Percentiles rank a stretch among this genome's conserved stretches.
phyloP scores from a whole-genome alignment of 2,888 invertebrate species.

The Zelleria hepariella region DNA sequence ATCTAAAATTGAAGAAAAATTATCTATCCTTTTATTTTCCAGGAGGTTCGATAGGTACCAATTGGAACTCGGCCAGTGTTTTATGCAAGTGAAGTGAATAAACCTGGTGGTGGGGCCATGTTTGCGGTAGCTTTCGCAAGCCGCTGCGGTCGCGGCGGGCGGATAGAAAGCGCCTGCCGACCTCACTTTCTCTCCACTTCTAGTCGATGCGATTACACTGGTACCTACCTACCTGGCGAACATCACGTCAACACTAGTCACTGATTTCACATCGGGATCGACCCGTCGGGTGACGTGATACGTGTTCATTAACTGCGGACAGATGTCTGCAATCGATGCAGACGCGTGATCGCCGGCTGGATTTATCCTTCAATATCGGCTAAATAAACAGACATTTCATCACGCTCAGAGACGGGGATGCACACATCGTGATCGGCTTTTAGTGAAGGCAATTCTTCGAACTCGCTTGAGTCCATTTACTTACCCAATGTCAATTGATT shows the following conservation, averaged over 20 bases:
- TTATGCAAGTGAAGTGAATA: neutral
- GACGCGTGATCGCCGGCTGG: neutral
- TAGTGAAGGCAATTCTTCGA: constrained; percentile 33
- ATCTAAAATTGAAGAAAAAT: neutral
- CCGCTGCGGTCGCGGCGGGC: constrained; percentile 25
- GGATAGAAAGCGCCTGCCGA: constrained; percentile 62
- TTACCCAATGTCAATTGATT: constrained; percentile 61
- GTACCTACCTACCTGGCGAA: neutral
- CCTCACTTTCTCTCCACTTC: constrained; percentile 60
- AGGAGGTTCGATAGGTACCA: neutral
- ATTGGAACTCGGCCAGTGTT: neutral
- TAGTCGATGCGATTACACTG: neutral
- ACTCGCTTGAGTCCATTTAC: constrained; percentile 43
- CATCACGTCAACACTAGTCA: neutral
- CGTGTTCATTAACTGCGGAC: neutral
- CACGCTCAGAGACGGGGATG: neutral
- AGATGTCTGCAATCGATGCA: neutral
- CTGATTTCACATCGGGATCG: neutral
- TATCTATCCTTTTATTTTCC: neutral
- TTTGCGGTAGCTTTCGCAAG: constrained; percentile 53
- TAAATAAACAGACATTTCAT: neutral
- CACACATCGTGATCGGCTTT: neutral
- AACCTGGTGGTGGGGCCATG: neutral
- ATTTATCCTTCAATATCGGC: neutral
- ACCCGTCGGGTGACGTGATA: neutral